A percentile compares a stretch with the other conserved stretches of the same genome.
phyloP scores from a whole-genome alignment of 2,888 invertebrate genomes.

The Cheiracanthium punctorium region DNA sequence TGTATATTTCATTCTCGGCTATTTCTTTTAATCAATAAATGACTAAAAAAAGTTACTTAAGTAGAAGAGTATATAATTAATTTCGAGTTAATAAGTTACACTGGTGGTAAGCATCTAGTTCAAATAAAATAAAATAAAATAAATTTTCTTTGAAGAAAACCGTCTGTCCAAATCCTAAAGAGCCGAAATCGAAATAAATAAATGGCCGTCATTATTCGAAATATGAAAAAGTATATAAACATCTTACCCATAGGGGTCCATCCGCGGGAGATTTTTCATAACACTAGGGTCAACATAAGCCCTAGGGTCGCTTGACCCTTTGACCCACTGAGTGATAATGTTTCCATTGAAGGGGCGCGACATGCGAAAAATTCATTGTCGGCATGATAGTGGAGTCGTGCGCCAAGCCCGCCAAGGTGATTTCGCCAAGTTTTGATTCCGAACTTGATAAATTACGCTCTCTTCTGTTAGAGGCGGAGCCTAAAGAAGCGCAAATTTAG shows the following conservation, averaged over 20 bases:
- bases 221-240: not conserved
- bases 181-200: not conserved
- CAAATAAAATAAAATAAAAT: too few species aligned
- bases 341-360: conserved; percentile 8
- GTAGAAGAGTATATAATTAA: too few species aligned
- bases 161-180: not conserved
- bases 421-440: not conserved
- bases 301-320: not conserved
- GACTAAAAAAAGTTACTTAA: too few species aligned
- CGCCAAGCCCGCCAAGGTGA: not conserved
- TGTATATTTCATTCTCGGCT: too few species aligned
- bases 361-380: not conserved
- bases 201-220: not conserved
- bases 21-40: too few species aligned
- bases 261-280: not conserved
- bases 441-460: not conserved
- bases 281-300: not conserved
- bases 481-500: not conserved
- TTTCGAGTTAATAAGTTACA: too few species aligned
- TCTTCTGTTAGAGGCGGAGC: not conserved
- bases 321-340: not conserved
- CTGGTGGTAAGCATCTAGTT: too few species aligned
- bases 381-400: not conserved
- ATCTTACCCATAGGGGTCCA: not conserved
- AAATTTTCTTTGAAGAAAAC: not conserved